Evolutionary conservation across 2,888 invertebrate species (phyloP), one percentile per base, ranked within the genome.

Genomic region (Malachius bipustulatus): DNA sequence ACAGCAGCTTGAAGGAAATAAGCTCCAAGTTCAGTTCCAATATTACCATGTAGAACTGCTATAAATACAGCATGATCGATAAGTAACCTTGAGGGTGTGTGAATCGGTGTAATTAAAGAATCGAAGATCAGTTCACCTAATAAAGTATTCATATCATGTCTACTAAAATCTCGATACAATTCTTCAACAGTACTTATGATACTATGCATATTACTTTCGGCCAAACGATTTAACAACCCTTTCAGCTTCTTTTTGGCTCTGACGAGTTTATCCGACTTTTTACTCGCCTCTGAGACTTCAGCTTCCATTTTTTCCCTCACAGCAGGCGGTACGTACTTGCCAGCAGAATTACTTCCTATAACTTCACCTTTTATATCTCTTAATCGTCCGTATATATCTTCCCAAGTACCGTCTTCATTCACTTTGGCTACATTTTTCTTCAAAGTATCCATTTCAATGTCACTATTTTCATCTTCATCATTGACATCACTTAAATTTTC

Each of bases 321-420:
- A 47, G 81, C 87, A 15, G 93, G 93, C 8, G 91, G 89, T 40
- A 91, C 60, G 51, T 93, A 93, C 43, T 78, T 78, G 3, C 70
- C 70, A 6, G 6, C 6, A 6, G 6, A 8, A 8, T 6, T 8
- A 8, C n/a, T n/a, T 8, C 6, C 64, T 29, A 91, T 64, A 44
- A 93, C 57, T 55, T 82, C 78, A 2, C 94, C 94, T 47, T 81
- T 70, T 50, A 76, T 75, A 54, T 83, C 82, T 46, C 88, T 70
- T 47, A 80, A 71, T 39, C 93, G 70, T 1, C 94, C 94, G 63
- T 96, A 94, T 56, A 96, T 94, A 65, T 96, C 94, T 67, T 94
- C 89, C 79, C 81, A 82, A 4, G 59, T 53, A 26, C 59, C 59
- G 40, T 56, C 51, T n/a, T 44, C 44, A 11, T 36, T 38, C 10